Evolutionary conservation across 2,113 vertebrate genomes (phyloP), one percentile per base, ranked within the genome.

Genomic region (Nicator chloris): DNA sequence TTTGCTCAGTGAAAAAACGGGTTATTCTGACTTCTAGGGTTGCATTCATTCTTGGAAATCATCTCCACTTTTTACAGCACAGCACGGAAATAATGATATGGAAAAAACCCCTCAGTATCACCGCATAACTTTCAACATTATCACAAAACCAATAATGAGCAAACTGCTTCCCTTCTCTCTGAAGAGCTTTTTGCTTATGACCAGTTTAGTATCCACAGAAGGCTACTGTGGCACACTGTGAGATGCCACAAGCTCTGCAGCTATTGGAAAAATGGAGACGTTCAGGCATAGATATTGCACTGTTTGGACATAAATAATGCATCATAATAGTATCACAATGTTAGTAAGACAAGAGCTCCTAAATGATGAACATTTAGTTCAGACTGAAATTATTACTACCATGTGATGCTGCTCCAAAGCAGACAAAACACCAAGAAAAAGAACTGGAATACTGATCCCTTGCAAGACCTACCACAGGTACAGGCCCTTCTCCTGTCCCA

Each of bases 261-360:
- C 37, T 66, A 49, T 19, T 66, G 75, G 51, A 94, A 77, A 81
- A 88, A 82, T 42, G 37, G 79, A 72, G 35, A 56, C 73, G n/a
- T 51, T 78, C 80, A 73, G 42, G 24, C 69, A 86, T 3, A 68
- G 72, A 68, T 68, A 88, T 37, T 70, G 76, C 0, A 6, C 31
- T 63, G 61, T 35, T 92, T 53, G 35, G 65, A 84, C 37, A 85
- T 84, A 84, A 92, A 93, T 89, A 93, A 91, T 69, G 31, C 69
- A 95, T 76, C 65, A 26, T 49, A 93, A 77, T 47, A 68, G 40
- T 26, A 89, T 73, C 81, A 72, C 53, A 82, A 50, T 26, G 47
- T 47, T 92, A 73, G 37, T 65, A 70, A 78, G 42, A 83, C 35
- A 95, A 84, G 31, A 82, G 21, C 27, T 91, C 26, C 49, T 72